Evolutionary conservation across 2,113 vertebrate genomes (phyloP).

Genomic region (Xiphophorus maculatus): DNA sequence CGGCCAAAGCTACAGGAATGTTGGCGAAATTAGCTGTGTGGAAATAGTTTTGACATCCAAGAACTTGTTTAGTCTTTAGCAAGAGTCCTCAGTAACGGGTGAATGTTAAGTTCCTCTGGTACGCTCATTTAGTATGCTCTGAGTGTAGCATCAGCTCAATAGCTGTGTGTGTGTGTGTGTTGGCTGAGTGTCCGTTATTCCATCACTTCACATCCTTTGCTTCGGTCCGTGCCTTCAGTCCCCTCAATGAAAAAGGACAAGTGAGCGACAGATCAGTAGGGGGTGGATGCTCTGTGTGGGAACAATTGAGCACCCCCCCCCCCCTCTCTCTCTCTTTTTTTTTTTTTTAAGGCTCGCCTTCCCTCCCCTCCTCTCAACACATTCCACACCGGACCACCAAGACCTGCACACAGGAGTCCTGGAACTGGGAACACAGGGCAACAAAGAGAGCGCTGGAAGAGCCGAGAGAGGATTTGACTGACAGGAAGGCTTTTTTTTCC

Average conservation of each 20-base stretch:
- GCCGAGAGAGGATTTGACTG: slow-evolving; percentile 67
- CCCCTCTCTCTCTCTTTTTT: no score
- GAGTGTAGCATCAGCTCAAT: slow-evolving; percentile 47
- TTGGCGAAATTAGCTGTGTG: background rate
- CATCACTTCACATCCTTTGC: slow-evolving; percentile 56
- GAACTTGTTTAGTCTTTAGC: slow-evolving; percentile 7
- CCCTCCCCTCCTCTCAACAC: slow-evolving; percentile 73
- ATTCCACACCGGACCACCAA: slow-evolving; percentile 95
- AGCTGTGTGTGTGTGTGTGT: slow-evolving; percentile 26
- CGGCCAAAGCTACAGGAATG: background rate
- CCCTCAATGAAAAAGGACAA: slow-evolving; percentile 53
- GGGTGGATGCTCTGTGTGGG: slow-evolving; percentile 85
- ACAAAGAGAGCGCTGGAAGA: slow-evolving; percentile 68
- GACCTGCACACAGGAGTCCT: slow-evolving; percentile 81
- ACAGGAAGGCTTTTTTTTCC: slow-evolving; percentile 59
- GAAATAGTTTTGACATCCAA: slow-evolving; percentile 10
- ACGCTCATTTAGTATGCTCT: slow-evolving; percentile 50
- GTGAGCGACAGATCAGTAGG: slow-evolving; percentile 75
- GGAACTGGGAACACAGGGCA: slow-evolving; percentile 70
- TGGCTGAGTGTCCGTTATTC: slow-evolving; percentile 36
- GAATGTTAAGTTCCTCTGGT: slow-evolving; percentile 60
- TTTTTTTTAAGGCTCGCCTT: slow-evolving; percentile 51
- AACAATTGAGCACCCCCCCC: slow-evolving; percentile 90
- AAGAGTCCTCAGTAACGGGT: slow-evolving; percentile 36
- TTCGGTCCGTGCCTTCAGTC: slow-evolving; percentile 2